These are phyloP conservation scores for Staurois parvus DNA, from an alignment of 2,797 vertebrate species.

Conservation along the genomic window DNA sequence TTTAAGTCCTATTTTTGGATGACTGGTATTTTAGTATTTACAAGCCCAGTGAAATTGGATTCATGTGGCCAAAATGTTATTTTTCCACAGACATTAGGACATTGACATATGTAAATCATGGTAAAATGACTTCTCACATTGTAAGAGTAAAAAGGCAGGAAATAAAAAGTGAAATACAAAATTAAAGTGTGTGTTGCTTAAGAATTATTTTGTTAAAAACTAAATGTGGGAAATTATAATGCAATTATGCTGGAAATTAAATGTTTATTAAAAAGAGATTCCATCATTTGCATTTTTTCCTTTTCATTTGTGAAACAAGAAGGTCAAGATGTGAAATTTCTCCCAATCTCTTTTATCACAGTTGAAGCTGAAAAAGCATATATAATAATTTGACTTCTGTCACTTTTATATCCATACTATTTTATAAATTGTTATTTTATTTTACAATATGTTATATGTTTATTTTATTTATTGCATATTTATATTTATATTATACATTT, in stretches of 20 bases:
- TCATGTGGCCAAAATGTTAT: constrained; percentile 56
- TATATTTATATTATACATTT: too few species aligned
- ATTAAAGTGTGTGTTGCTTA: background rate
- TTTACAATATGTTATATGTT: too few species aligned
- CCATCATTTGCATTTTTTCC: background rate
- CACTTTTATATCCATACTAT: background rate
- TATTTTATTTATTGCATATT: too few species aligned
- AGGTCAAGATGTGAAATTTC: background rate
- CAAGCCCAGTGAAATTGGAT: constrained; percentile 52
- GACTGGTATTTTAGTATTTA: constrained; percentile 44
- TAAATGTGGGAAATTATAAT: background rate
- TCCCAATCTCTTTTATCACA: background rate
- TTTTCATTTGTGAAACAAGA: background rate
- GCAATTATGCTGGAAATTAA: background rate
- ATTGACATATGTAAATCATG: constrained; percentile 15
- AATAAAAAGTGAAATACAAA: constrained; percentile 24
- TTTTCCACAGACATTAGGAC: constrained; percentile 51
- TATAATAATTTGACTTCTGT: background rate
- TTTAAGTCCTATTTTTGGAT: constrained; percentile 48
- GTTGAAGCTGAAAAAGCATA: background rate
- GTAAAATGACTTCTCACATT: constrained; percentile 25
- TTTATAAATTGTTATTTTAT: background rate
- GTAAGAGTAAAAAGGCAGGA: constrained; percentile 15
- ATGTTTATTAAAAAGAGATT: background rate
- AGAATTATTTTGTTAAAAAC: background rate